Percentiles rank a stretch among this genome's conserved stretches.
phyloP scores from a whole-genome alignment of 2,888 invertebrate species.

The Ctenicera cuprea region DNA sequence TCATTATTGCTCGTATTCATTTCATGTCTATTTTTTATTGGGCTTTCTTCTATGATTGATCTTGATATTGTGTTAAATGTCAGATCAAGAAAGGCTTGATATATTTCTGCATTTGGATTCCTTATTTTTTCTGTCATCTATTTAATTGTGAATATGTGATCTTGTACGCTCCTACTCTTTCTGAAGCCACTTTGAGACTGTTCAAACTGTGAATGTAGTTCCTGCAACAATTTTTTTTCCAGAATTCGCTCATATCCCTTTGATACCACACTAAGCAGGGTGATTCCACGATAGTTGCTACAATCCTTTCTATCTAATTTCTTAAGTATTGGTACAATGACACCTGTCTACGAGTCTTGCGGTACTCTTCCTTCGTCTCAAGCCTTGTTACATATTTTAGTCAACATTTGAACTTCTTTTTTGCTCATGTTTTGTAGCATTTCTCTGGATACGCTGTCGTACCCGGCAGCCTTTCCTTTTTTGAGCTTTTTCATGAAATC shows the following conservation, averaged over 20 bases:
- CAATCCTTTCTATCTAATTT: background rate
- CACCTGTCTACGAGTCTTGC: background rate
- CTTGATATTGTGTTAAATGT: background rate
- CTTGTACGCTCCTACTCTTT: conserved; percentile 3
- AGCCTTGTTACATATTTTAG: conserved; percentile 21
- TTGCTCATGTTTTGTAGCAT: background rate
- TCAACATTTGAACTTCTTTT: background rate
- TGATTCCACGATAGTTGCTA: conserved; percentile 8
- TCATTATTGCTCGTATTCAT: background rate
- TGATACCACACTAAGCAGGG: background rate
- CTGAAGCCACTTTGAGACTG: conserved; percentile 1
- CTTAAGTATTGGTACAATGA: conserved; percentile 8
- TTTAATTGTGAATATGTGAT: conserved; percentile 16
- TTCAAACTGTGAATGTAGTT: conserved; percentile 1
- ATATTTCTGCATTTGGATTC: conserved; percentile 9
- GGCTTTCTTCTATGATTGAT: background rate
- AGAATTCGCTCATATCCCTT: conserved; percentile 2
- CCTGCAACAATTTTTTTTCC: background rate
- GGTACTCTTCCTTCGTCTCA: background rate
- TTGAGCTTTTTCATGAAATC: background rate
- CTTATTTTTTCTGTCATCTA: conserved; percentile 8
- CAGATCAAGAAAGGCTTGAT: background rate
- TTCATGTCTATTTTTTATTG: background rate
- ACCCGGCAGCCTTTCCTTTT: conserved; percentile 15
- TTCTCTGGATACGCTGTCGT: conserved; percentile 15